Conservation (phyloP, 2,113 vertebrate genomes). For the crab-eating macaque (Macaca fascicularis) region DNA sequence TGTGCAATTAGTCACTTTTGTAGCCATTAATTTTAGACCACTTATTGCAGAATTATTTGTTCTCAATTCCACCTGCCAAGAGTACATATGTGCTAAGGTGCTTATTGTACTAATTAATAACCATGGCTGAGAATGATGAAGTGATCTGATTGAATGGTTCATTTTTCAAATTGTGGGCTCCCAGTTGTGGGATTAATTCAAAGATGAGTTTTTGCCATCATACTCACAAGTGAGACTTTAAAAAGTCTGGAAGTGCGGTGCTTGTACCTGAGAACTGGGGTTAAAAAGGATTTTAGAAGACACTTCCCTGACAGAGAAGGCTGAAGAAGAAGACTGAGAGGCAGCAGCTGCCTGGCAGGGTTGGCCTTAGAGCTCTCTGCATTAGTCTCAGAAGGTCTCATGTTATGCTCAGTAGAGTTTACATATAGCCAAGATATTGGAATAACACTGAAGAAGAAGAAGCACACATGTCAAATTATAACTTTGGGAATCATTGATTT, state of each 20-base stretch:
- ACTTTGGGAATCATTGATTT: not conserved
- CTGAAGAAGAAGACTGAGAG: not conserved
- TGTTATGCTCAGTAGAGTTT: not conserved
- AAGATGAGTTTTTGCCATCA: not conserved
- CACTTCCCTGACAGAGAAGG: not conserved
- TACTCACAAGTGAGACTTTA: not conserved
- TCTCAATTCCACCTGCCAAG: slow-evolving; percentile 41
- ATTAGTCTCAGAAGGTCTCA: not conserved
- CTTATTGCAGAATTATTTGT: slow-evolving; percentile 51
- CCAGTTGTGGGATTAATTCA: not conserved
- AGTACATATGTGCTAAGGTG: not conserved
- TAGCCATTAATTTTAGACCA: slow-evolving; percentile 40
- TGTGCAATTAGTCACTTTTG: slow-evolving; percentile 28
- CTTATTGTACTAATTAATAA: not conserved
- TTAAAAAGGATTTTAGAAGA: not conserved
- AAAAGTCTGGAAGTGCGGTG: not conserved
- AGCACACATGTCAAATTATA: not conserved
- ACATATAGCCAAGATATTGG: not conserved
- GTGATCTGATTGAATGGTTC: not conserved
- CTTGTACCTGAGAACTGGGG: not conserved
- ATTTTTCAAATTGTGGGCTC: slow-evolving; percentile 11
- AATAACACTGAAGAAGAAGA: not conserved
- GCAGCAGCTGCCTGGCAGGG: not conserved
- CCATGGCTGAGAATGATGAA: not conserved
- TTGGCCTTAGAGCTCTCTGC: not conserved